phyloP scores from a whole-genome alignment of 1,140 invertebrate genomes.

The Solenopsis fugax region DNA sequence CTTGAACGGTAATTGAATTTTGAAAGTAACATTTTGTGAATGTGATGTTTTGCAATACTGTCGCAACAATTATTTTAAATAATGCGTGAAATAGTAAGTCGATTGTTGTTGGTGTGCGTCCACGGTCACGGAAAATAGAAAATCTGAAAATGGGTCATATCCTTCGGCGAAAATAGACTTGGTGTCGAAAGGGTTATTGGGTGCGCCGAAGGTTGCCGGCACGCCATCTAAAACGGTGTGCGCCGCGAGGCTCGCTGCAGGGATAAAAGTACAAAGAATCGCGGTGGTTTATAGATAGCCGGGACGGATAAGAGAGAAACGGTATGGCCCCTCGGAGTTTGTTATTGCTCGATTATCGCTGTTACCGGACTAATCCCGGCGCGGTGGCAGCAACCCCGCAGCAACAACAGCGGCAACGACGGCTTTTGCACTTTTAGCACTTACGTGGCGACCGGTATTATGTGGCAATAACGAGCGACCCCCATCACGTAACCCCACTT shows the following conservation, averaged over 20 bases:
- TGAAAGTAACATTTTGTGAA: not conserved
- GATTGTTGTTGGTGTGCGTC: not conserved
- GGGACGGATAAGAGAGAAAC: slow-evolving; percentile 50
- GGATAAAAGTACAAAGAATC: slow-evolving; percentile 13
- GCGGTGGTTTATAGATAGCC: slow-evolving; percentile 44
- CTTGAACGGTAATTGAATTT: not conserved
- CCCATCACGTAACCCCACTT: slow-evolving; percentile 74
- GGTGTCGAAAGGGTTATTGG: slow-evolving; percentile 20
- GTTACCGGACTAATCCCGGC: slow-evolving; percentile 70
- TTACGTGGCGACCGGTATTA: slow-evolving; percentile 68
- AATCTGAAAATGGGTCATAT: slow-evolving; percentile 37
- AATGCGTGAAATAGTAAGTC: not conserved
- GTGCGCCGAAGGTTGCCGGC: slow-evolving; percentile 22
- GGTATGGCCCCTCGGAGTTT: slow-evolving; percentile 26
- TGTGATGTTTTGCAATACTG: not conserved
- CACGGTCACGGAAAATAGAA: not conserved
- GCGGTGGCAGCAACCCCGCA: slow-evolving; percentile 60
- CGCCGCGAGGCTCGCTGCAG: not conserved
- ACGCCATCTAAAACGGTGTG: not conserved
- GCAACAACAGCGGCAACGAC: slow-evolving; percentile 21
- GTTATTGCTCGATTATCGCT: slow-evolving; percentile 76
- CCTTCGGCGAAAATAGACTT: slow-evolving; percentile 38
- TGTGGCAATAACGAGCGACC: slow-evolving; percentile 74
- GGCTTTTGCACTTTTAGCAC: slow-evolving; percentile 68
- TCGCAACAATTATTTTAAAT: not conserved